Base-by-base conservation (phyloP, 2,888 invertebrate genomes). In the Phyto melanocephala region DNA sequence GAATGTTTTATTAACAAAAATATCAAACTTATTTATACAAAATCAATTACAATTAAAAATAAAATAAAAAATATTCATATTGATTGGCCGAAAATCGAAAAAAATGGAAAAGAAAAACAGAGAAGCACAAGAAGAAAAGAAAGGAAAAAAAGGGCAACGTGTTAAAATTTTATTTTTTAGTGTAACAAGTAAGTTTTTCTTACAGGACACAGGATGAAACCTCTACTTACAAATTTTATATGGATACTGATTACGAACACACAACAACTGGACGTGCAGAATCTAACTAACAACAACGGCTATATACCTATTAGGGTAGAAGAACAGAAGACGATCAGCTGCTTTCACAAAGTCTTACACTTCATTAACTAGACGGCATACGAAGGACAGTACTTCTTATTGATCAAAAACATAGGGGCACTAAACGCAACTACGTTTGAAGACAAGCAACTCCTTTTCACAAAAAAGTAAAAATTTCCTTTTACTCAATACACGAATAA, bases 381-480 rank as follows among this genome's bases (percentile, higher is more conserved):
- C 40, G 58, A 60, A 40, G 37, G 11, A 60, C 58, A 7, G 13
- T 60, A n/a, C 35, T 40, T 13, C 37, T 50, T 11, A 28, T 28
- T 28, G 28, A 28, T 47, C 50, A 11, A 24, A 11, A 10, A 50
- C 37, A 2, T 28, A 28, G 28, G 6, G 6, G 6, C 28, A 28
- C 28, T 28, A 28, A 28, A 28, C 28, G 28, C 28, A 28, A 28
- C 28, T 28, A 50, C 70, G 7, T 35, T 79, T 50, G 54, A 79
- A 56, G 17, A 52, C 2, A 76, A 47, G 15, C 65, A 67, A 10
- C 58, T 84, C 17, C 50, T 80, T 10, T 47, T 60, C 28, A 45
- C 81, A 10, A 37, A 71, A n/a, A 54, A 67, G 52, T 10, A 68
- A 77, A 33, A 81, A 80, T 22, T 74, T 68, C 47, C 35, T 35